A percentile compares a stretch with the other conserved stretches of the same genome.
Conservation (phyloP, 2,888 invertebrate genomes). For the Arctia plantaginis region DNA sequence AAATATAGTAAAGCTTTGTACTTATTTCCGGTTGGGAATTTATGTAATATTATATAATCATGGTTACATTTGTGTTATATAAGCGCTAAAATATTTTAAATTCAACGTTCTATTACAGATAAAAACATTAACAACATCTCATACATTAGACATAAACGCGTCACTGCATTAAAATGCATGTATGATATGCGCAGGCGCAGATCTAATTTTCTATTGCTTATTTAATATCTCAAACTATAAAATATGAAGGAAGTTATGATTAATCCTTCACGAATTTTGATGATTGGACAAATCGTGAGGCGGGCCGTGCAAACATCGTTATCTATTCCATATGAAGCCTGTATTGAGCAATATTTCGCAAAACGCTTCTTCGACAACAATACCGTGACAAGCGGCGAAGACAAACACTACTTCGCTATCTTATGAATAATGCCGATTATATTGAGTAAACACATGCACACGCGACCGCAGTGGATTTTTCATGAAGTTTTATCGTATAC, state of each 20-base stretch:
- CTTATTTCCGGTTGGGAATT: conserved; percentile 10
- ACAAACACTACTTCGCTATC: conserved; percentile 83
- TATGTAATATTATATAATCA: conserved; percentile 8
- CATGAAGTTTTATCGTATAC: conserved; percentile 75
- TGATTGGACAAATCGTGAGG: conserved; percentile 43
- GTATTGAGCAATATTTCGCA: conserved; percentile 80
- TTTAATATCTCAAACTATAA: background rate
- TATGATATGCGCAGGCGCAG: conserved; percentile 17
- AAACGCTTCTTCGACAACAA: conserved; percentile 80
- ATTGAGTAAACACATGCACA: conserved; percentile 81
- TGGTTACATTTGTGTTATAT: conserved; percentile 12
- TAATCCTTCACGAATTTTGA: conserved; percentile 29
- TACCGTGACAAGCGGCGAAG: conserved; percentile 80
- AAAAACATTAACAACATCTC: background rate
- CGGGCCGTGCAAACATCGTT: conserved; percentile 60
- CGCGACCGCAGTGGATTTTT: conserved; percentile 78
- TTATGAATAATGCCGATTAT: conserved; percentile 86
- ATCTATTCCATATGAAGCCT: conserved; percentile 63
- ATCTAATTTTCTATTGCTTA: background rate
- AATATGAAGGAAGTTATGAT: conserved; percentile 35
- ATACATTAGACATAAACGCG: conserved; percentile 27
- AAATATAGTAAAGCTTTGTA: conserved; percentile 1
- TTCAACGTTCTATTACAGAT: background rate
- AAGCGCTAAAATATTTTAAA: conserved; percentile 1
- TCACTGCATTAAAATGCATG: conserved; percentile 2